Conservation (phyloP, 23 tunicate species). For the Trididemnum miniatum region DNA sequence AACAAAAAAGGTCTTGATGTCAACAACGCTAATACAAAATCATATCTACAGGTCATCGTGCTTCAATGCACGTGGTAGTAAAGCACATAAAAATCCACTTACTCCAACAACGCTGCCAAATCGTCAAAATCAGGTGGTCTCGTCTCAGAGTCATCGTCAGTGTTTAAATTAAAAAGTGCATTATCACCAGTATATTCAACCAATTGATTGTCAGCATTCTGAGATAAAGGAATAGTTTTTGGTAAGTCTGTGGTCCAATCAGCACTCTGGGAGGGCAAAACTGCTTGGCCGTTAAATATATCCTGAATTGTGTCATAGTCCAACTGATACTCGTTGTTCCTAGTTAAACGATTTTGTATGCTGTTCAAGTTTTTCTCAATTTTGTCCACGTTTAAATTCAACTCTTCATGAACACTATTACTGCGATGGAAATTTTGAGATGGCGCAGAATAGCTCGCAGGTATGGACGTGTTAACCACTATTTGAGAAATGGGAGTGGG, state of each 20-base stretch:
- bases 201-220: conserved; percentile 28
- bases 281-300: conserved; percentile 49
- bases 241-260: conserved; percentile 1
- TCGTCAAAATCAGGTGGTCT: conserved; percentile 1
- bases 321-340: conserved; percentile 54
- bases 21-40: no score
- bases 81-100: no score
- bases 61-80: no score
- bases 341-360: conserved; percentile 46
- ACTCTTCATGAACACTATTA: conserved; percentile 10
- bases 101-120: background rate
- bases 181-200: conserved; percentile 47
- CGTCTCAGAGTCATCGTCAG: background rate
- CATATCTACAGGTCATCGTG: no score
- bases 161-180: background rate
- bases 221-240: background rate
- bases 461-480: background rate
- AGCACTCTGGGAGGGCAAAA: conserved; percentile 20
- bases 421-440: background rate
- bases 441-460: background rate
- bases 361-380: conserved; percentile 56
- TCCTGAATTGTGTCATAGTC: conserved; percentile 78
- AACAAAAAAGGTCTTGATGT: no score
- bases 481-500: background rate
- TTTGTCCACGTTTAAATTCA: conserved; percentile 48